A percentile compares a stretch with the other conserved stretches of the same genome.
Evolutionary conservation across 2,797 vertebrate genomes (phyloP).

Genomic region (Schizopygopsis pylzovi): DNA sequence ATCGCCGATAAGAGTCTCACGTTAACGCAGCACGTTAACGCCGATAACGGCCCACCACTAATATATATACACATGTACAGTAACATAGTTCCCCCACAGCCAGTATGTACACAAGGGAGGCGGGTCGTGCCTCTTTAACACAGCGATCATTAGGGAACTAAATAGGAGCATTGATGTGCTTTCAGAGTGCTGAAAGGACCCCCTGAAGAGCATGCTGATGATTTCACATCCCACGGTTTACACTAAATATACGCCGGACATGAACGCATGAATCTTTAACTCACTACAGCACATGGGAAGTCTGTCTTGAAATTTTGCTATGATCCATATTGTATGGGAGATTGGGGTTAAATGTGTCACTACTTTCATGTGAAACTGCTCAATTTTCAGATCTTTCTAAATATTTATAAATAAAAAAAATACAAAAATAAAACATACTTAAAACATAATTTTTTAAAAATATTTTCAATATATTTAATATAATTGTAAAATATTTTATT

Average conservation of each 20-base stretch:
- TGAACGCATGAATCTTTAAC: neutral
- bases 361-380: neutral
- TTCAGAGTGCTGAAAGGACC: constrained; percentile 13
- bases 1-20: too few species aligned
- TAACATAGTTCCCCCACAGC: neutral
- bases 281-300: neutral
- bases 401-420: neutral
- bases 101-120: neutral
- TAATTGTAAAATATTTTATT: too few species aligned
- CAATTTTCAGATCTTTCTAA: neutral
- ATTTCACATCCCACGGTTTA: neutral
- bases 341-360: neutral
- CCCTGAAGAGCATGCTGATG: neutral
- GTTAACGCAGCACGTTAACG: too few species aligned
- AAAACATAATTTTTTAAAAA: neutral
- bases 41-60: too few species aligned
- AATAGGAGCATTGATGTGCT: constrained; percentile 18
- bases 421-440: neutral
- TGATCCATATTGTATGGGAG: neutral
- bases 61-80: too few species aligned
- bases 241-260: neutral
- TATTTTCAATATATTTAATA: neutral
- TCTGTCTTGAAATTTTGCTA: neutral
- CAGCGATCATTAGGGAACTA: constrained; percentile 45
- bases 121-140: neutral